These are phyloP conservation scores for Hippoglossus stenolepis DNA, from an alignment of 2,113 vertebrate genomes.

Conservation along the genomic window DNA sequence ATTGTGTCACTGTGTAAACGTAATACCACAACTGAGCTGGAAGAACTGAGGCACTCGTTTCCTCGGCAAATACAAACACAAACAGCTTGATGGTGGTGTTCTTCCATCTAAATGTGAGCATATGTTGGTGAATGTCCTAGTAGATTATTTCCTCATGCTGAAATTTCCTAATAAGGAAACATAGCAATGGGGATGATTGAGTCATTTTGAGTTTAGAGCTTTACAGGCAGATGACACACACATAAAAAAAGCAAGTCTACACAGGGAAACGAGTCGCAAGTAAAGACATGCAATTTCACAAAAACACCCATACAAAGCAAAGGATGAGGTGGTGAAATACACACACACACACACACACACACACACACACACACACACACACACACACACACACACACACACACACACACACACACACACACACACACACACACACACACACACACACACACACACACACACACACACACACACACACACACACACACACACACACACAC, in stretches of 20 bases:
- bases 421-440: too few species aligned
- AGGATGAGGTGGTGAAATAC: neutral
- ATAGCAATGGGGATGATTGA: neutral
- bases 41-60: constrained; percentile 1
- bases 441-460: too few species aligned
- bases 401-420: too few species aligned
- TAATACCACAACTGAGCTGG: neutral
- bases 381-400: too few species aligned
- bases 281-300: constrained; percentile 27
- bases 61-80: neutral
- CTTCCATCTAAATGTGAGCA: neutral
- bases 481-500: neutral
- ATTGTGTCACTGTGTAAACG: constrained; percentile 12
- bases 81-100: neutral
- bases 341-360: constrained; percentile 30
- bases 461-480: too few species aligned
- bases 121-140: neutral
- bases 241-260: neutral
- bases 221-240: constrained; percentile 19
- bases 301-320: neutral
- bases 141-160: constrained; percentile 21
- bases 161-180: constrained; percentile 28
- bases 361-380: constrained; percentile 22
- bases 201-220: constrained; percentile 4
- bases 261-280: constrained; percentile 15